A percentile compares a stretch with the other conserved stretches of the same genome.
These are phyloP conservation scores for Calameuta idolon DNA, from an alignment of 2,888 invertebrate genomes.

Conservation along the genomic window DNA sequence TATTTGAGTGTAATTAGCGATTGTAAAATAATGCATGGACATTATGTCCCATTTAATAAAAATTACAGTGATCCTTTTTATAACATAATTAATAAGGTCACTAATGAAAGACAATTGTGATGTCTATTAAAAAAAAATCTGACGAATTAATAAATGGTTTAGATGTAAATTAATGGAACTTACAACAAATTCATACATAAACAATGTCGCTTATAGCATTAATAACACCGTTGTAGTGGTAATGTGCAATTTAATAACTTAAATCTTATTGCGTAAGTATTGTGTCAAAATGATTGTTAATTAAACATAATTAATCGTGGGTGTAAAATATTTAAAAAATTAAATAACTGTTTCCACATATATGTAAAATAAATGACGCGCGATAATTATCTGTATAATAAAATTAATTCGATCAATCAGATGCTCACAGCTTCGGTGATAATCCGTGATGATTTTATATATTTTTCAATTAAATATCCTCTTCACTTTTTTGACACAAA, in stretches of 20 bases:
- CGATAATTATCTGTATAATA: background rate
- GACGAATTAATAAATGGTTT: background rate
- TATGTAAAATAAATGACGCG: background rate
- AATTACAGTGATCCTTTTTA: background rate
- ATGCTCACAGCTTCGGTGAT: background rate
- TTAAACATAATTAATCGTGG: background rate
- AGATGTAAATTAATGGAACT: too few species aligned
- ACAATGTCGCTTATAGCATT: background rate
- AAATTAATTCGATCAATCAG: background rate
- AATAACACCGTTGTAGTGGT: background rate
- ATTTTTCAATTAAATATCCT: background rate
- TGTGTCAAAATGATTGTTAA: background rate
- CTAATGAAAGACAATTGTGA: background rate
- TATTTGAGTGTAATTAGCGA: background rate
- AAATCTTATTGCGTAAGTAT: too few species aligned
- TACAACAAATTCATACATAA: background rate
- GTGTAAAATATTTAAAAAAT: background rate
- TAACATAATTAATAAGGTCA: background rate
- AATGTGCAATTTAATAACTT: background rate
- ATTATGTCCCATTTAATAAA: background rate
- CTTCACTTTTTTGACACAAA: background rate
- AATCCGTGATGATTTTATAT: background rate
- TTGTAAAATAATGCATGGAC: background rate
- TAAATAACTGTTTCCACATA: background rate
- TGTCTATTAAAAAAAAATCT: background rate